Evolutionary conservation across 2,797 vertebrate species (phyloP), one percentile per base, ranked within the genome.

Genomic region (Sebastes reedi): DNA sequence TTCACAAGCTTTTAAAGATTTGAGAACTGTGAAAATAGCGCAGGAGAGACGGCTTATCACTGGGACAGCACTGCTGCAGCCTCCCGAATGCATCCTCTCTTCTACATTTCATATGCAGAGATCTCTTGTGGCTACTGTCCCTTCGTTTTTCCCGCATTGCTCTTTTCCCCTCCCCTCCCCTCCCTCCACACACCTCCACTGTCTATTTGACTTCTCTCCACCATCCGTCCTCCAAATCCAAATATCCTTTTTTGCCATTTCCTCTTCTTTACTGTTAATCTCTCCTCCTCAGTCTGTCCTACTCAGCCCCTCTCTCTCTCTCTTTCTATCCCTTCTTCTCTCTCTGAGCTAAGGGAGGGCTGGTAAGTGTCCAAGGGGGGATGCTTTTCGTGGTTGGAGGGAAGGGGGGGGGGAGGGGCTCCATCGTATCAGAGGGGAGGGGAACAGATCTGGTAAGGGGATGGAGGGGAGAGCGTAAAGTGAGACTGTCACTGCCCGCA

Each of bases 401-500:
- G 82, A 11, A 76, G 69, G 70, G 83, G 89, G 89, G 88, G 88
- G 91, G 93, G 92, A 89, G 91, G 92, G 88, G 87, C 89, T 79
- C 70, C 59, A 42, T 83, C 22, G 27, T 89, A 92, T 91, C 46
- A 29, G 84, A 86, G 87, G 76, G 87, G 92, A 81, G 89, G 86
- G 84, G 91, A 92, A 84, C 85, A 54, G 81, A 90, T 84, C 85
- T 84, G 85, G 82, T 76, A 78, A 73, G 84, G 72, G 79, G 81
- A 79, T 80, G 81, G 86, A 73, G 84, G 67, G 88, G 89, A 46
- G 88, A 82, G 87, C 42, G 89, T 82, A 91, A 94, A 87, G 91
- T 90, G 91, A 94, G 93, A 91, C 91, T 80, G 92, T 89, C 89
- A 91, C 91, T 79, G 92, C 90, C 89, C 86, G 93, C 93, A 94